Conservation (phyloP, 1,140 invertebrate genomes). For the Orchesella cincta region DNA sequence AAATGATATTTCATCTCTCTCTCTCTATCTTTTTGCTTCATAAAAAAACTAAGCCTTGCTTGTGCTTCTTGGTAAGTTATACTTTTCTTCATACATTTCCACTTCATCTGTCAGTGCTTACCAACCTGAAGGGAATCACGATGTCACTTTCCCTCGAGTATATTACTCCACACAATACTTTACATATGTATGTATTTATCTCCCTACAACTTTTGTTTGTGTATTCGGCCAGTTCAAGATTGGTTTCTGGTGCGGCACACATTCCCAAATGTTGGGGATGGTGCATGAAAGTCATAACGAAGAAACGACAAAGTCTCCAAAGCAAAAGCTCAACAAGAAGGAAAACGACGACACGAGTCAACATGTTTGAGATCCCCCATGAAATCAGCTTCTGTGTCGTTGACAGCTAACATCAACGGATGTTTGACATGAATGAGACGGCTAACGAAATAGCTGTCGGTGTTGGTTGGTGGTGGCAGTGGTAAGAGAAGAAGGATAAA, state of each 20-base stretch:
- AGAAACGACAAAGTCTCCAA: background rate
- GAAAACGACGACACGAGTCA: slow-evolving; percentile 16
- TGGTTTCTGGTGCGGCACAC: too few species aligned
- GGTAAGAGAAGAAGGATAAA: background rate
- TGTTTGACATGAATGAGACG: slow-evolving; percentile 24
- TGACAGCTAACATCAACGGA: slow-evolving; percentile 26
- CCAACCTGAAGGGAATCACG: slow-evolving; percentile 15
- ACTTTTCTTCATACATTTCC: background rate
- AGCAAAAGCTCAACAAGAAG: background rate
- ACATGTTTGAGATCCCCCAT: slow-evolving; percentile 20
- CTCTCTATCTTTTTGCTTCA: background rate
- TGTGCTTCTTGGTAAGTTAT: background rate
- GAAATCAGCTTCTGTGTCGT: slow-evolving; percentile 22
- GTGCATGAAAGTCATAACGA: background rate
- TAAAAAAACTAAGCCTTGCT: background rate
- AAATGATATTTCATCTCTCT: background rate
- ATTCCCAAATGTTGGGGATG: too few species aligned
- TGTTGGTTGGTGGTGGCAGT: background rate
- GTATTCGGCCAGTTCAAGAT: background rate
- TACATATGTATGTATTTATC: background rate
- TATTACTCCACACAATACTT: slow-evolving; percentile 14
- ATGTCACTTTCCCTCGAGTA: slow-evolving; percentile 21
- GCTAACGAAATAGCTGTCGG: background rate
- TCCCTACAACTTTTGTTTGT: background rate
- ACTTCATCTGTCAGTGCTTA: background rate